A percentile compares a stretch with the other conserved stretches of the same genome.
Evolutionary conservation across 2,888 invertebrate genomes (phyloP).

Genomic region (Drosophila recens): DNA sequence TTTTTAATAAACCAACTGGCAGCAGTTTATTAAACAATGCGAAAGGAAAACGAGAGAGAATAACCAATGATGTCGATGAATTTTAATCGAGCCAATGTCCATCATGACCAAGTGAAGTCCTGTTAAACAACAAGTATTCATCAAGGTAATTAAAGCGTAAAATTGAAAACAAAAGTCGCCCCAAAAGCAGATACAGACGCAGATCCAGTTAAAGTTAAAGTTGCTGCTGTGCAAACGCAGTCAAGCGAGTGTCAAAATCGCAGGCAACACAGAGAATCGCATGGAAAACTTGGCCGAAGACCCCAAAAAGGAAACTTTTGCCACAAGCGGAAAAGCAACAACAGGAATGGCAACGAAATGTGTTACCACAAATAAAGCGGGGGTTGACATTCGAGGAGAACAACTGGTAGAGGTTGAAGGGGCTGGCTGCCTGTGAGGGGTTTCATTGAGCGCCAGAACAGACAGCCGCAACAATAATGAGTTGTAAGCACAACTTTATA

Average conservation of each 20-base stretch:
- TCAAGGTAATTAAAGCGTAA: constrained; percentile 76
- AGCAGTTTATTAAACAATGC: constrained; percentile 71
- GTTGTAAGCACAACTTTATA: constrained; percentile 77
- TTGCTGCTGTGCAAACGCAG: constrained; percentile 42
- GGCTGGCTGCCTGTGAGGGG: not conserved
- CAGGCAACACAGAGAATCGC: constrained; percentile 45
- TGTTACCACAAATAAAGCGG: constrained; percentile 53
- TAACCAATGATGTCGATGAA: constrained; percentile 53
- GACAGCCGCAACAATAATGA: constrained; percentile 73
- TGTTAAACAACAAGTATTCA: constrained; percentile 49
- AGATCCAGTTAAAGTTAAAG: constrained; percentile 41
- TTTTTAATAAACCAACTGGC: constrained; percentile 48
- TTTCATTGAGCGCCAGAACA: constrained; percentile 27
- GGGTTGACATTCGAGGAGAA: not conserved
- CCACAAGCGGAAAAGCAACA: constrained; percentile 52
- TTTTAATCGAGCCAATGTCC: constrained; percentile 53
- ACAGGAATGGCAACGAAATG: constrained; percentile 50
- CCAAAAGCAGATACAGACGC: constrained; percentile 1
- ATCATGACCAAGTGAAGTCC: constrained; percentile 14
- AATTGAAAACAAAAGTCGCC: constrained; percentile 70
- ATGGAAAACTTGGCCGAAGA: constrained; percentile 47
- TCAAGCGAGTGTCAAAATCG: constrained; percentile 48
- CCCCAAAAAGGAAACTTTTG: constrained; percentile 41
- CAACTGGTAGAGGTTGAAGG: not conserved
- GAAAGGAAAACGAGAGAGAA: not conserved